These are phyloP conservation scores for Eretmocerus hayati DNA, from an alignment of 2,888 invertebrate species.

Conservation along the genomic window DNA sequence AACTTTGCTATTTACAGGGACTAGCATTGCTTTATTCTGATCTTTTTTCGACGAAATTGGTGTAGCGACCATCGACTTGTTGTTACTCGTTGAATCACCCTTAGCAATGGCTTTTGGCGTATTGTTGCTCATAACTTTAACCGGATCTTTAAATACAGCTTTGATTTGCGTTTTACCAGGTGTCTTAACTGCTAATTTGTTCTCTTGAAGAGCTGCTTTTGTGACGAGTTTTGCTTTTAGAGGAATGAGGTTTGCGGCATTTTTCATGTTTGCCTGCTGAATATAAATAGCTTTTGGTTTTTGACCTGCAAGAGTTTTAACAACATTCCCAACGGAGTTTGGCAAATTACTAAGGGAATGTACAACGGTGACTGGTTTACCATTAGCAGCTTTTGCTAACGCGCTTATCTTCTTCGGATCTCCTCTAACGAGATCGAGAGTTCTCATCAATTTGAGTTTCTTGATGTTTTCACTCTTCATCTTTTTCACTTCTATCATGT, in stretches of 20 bases:
- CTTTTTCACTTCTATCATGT: no score
- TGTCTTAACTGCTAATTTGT: conserved; percentile 3
- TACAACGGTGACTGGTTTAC: conserved; percentile 1
- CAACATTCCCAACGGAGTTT: not conserved
- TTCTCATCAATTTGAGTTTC: not conserved
- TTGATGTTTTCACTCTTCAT: no score
- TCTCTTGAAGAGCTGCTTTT: conserved; percentile 4
- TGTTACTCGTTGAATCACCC: conserved; percentile 1
- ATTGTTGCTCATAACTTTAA: conserved; percentile 3
- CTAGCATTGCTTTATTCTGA: conserved; percentile 11
- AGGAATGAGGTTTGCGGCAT: not conserved
- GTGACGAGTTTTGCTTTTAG: conserved; percentile 3
- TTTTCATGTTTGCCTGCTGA: conserved; percentile 6
- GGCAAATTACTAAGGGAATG: conserved; percentile 7
- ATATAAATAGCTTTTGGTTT: conserved; percentile 11
- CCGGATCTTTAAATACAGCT: conserved; percentile 2
- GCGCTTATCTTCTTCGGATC: conserved; percentile 5
- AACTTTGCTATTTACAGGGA: conserved; percentile 11
- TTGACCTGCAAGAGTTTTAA: conserved; percentile 2
- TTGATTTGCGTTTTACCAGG: conserved; percentile 4
- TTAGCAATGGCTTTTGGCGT: conserved; percentile 3
- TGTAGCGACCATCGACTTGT: conserved; percentile 14
- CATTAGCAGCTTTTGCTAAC: conserved; percentile 1
- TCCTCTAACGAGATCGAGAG: not conserved
- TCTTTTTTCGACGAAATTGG: conserved; percentile 17